Conservation (phyloP, 2,797 vertebrate genomes). For the Falco biarmicus region DNA sequence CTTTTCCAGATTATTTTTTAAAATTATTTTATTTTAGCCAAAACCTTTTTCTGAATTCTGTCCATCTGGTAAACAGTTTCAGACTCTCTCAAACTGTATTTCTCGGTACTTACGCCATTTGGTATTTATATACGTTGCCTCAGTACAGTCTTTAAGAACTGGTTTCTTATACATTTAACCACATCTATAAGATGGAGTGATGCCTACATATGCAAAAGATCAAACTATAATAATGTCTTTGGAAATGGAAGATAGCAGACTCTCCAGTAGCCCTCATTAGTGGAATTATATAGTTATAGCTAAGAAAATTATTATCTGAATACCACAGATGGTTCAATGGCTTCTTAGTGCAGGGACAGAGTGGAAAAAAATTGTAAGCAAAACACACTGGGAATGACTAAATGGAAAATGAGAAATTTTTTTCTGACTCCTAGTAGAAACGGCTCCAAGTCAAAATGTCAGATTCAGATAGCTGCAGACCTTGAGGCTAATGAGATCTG, state of each 20-base stretch:
- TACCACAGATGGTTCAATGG: constrained; percentile 69
- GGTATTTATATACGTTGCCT: neutral
- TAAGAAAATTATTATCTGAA: constrained; percentile 65
- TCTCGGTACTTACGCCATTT: neutral
- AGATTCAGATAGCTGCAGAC: constrained; percentile 66
- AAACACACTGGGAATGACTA: constrained; percentile 67
- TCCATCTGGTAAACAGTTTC: neutral
- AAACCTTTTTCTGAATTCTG: neutral
- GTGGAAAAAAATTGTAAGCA: constrained; percentile 20
- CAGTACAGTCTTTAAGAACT: constrained; percentile 24
- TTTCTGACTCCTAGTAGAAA: constrained; percentile 43
- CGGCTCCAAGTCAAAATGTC: constrained; percentile 68
- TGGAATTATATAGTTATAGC: constrained; percentile 54
- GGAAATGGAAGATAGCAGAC: constrained; percentile 58
- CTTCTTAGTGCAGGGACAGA: constrained; percentile 60
- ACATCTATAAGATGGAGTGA: constrained; percentile 40
- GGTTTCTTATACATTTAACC: constrained; percentile 17
- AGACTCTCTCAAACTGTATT: neutral
- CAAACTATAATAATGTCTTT: constrained; percentile 60
- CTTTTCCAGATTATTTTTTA: neutral
- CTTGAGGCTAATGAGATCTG: constrained; percentile 70
- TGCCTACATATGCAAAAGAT: constrained; percentile 56
- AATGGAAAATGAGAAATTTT: constrained; percentile 51
- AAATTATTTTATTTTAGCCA: neutral
- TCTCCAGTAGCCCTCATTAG: constrained; percentile 68